These are phyloP conservation scores for Brachylomia viminalis DNA, from an alignment of 2,888 invertebrate genomes.

Conservation along the genomic window DNA sequence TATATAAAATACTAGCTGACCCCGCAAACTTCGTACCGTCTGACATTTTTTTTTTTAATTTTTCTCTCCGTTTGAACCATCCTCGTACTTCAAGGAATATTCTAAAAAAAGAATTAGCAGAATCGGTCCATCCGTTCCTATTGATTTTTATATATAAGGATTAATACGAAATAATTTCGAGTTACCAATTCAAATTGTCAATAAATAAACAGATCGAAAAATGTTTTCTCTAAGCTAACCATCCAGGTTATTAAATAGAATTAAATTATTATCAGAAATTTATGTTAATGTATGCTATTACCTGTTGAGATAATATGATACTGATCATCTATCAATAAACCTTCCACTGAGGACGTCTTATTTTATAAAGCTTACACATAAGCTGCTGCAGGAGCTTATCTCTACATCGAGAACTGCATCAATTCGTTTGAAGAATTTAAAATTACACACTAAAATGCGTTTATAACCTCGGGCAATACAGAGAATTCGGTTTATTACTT, in stretches of 20 bases:
- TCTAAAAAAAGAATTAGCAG: too few species aligned
- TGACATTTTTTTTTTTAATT: too few species aligned
- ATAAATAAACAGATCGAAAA: neutral
- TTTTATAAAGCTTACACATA: slow-evolving; percentile 21
- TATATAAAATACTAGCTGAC: neutral
- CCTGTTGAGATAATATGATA: neutral
- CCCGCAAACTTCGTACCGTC: too few species aligned
- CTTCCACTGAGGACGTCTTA: neutral
- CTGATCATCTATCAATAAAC: neutral
- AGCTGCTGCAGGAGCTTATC: slow-evolving; percentile 25
- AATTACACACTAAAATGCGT: slow-evolving; percentile 27
- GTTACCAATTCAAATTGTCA: neutral
- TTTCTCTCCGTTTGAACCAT: too few species aligned
- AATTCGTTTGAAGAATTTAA: slow-evolving; percentile 7
- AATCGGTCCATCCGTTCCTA: too few species aligned
- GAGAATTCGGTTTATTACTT: slow-evolving; percentile 55
- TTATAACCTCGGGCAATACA: slow-evolving; percentile 23
- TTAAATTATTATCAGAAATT: slow-evolving; percentile 2
- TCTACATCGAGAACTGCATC: neutral
- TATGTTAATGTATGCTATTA: slow-evolving; percentile 2
- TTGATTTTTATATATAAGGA: too few species aligned
- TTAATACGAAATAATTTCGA: neutral
- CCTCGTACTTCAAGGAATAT: too few species aligned
- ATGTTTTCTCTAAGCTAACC: neutral
- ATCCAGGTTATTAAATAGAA: neutral